Percentiles rank a stretch among this genome's conserved stretches.
Evolutionary conservation across 2,797 vertebrate species (phyloP).

Genomic region (Mormyrops boulengeri): DNA sequence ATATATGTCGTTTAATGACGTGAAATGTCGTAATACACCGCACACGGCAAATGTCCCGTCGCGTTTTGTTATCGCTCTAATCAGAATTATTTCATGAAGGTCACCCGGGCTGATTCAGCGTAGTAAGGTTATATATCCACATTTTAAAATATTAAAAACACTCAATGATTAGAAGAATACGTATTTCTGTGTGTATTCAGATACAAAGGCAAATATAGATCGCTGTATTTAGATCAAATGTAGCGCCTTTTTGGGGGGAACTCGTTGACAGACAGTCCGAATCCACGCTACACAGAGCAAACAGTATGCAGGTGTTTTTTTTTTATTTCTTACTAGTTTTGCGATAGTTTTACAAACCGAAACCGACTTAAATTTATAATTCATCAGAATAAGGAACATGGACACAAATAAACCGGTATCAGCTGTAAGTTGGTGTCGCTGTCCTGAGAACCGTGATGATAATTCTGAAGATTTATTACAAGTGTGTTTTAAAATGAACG

Average conservation of each 20-base stretch:
- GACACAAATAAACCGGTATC: neutral
- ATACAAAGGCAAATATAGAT: neutral
- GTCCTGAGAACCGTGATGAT: neutral
- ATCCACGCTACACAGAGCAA: neutral
- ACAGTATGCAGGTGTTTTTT: neutral
- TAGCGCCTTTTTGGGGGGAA: neutral
- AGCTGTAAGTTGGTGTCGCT: neutral
- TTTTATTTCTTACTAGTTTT: neutral
- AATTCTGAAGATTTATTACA: neutral
- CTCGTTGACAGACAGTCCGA: neutral
- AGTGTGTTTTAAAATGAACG: neutral
- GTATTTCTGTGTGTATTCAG: neutral
- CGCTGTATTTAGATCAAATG: neutral
- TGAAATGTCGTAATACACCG: neutral
- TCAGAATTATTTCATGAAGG: neutral
- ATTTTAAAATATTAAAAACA: neutral
- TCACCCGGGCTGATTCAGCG: neutral
- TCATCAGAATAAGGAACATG: neutral
- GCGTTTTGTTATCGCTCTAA: neutral
- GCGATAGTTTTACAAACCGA: neutral
- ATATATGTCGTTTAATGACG: neutral
- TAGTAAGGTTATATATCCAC: neutral
- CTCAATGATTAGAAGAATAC: neutral
- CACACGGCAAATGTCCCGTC: neutral
- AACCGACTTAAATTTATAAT: neutral